These are phyloP conservation scores for Okapia johnstoni DNA, from an alignment of 2,113 vertebrate species.

Conservation along the genomic window DNA sequence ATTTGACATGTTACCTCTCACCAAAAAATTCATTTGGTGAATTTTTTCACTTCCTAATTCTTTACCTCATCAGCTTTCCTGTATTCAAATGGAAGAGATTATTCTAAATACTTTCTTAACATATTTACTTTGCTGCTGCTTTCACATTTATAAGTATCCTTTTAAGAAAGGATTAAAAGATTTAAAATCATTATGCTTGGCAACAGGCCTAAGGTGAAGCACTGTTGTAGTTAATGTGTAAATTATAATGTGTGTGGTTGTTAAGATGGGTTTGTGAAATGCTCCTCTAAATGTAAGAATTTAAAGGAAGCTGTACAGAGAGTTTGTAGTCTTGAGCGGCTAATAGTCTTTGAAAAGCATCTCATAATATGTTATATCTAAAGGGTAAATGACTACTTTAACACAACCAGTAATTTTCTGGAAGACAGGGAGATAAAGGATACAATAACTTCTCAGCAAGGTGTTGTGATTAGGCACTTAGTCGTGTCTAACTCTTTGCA, in stretches of 20 bases:
- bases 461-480: background rate
- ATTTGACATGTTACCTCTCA: conserved; percentile 43
- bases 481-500: background rate
- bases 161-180: conserved; percentile 75
- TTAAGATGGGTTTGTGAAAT: conserved; percentile 72
- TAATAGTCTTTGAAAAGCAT: conserved; percentile 70
- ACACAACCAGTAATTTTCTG: conserved; percentile 64
- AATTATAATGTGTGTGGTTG: conserved; percentile 78
- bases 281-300: conserved; percentile 66
- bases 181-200: conserved; percentile 78
- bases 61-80: conserved; percentile 43
- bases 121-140: conserved; percentile 69
- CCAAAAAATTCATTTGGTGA: conserved; percentile 35
- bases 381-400: conserved; percentile 70
- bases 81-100: conserved; percentile 57
- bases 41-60: conserved; percentile 49
- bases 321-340: conserved; percentile 65
- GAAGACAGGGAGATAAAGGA: conserved; percentile 69
- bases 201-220: conserved; percentile 77
- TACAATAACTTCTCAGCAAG: conserved; percentile 59
- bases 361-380: conserved; percentile 68
- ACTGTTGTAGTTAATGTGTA: conserved; percentile 77
- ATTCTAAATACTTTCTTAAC: conserved; percentile 64
- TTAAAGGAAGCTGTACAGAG: conserved; percentile 73
- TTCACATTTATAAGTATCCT: conserved; percentile 78